Evolutionary conservation across 2,888 invertebrate genomes (phyloP), one percentile per base, ranked within the genome.

Genomic region (Lasius fuliginosus): DNA sequence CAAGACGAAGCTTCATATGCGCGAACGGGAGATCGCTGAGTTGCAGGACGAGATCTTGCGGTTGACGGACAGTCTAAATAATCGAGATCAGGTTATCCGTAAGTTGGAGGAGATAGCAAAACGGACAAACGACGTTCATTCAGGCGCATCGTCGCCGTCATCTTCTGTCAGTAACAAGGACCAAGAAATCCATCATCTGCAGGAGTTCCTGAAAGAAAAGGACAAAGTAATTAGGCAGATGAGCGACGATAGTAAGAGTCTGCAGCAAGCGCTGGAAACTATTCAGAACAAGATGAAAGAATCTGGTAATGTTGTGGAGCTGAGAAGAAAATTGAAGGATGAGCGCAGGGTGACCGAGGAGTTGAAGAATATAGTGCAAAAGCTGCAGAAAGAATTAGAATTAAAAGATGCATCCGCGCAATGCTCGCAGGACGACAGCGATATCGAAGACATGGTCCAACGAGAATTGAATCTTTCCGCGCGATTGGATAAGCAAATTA

Each of bases 381-480:
- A 79, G 92, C 94, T 86, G 91, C 92, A 36, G 93, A 95, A 89
- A 5, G 92, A 93, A 27, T 62, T 92, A 3, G 90, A 90, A 33
- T 58, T 92, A 1, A 91, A 90, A 65, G 87, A 88, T 42, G 85
- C 88, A n/a, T 86, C 89, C 1, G 56, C 86, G 36, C 90, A 86
- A 60, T 84, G 89, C 8, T 88, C 84, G 1, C 91, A 91, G 42
- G 93, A 92, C 23, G 93, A 92, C 1, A 92, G 89, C 2, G 93
- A 94, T n/a, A 94, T 93, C 69, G 93, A 93, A 64, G 94, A 94
- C 23, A 94, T 93, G 94, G 95, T 97, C 3, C 96, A 96, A 68
- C 95, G 96, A 85, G 96, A 97, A 90, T 90, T 97, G 1, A 96
- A 96, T 92, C 95, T 96, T 85, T 96, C 97, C 0, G 96, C 96